Conservation (phyloP, 2,113 vertebrate genomes). For the Alethe diademata region DNA sequence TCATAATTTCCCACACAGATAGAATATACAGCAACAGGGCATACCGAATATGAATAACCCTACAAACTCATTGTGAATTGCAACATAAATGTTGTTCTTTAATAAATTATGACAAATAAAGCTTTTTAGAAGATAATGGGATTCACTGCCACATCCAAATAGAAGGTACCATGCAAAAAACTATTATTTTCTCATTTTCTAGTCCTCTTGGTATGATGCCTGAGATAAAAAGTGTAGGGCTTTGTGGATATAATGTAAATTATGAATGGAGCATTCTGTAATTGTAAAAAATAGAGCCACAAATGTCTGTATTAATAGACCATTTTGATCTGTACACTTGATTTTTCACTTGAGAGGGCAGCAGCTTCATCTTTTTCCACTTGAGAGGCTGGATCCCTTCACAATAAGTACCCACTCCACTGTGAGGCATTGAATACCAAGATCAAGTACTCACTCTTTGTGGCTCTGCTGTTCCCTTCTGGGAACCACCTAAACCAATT, state of each 20-base stretch:
- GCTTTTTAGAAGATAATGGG: not conserved
- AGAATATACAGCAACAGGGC: not conserved
- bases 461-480: not conserved
- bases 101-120: not conserved
- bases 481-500: not conserved
- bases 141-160: not conserved
- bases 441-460: not conserved
- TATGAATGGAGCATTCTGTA: not conserved
- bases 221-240: not conserved
- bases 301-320: not conserved
- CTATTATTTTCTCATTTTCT: not conserved
- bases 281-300: not conserved
- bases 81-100: not conserved
- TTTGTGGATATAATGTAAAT: not conserved
- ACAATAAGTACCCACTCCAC: not conserved
- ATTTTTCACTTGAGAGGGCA: constrained; percentile 12
- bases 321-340: not conserved
- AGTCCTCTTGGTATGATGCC: not conserved
- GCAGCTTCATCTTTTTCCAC: not conserved
- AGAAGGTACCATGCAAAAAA: not conserved
- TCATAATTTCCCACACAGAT: not conserved
- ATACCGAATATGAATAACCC: not conserved
- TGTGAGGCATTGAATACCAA: not conserved
- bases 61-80: not conserved
- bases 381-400: not conserved